phyloP scores from a whole-genome alignment of 1,140 invertebrate species.

The Trachymyrmex cornetzi region DNA sequence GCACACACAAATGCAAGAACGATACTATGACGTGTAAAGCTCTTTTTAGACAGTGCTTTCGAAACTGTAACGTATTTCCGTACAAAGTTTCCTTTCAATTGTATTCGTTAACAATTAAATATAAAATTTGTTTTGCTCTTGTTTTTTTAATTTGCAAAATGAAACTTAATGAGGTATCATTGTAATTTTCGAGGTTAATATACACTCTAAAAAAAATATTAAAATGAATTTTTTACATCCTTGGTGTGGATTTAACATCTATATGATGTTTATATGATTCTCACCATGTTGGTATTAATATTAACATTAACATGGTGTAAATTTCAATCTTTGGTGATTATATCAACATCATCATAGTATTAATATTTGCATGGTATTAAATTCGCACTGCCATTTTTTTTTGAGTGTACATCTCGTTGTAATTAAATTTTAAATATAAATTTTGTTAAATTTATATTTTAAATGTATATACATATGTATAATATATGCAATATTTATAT shows the following conservation, averaged over 20 bases:
- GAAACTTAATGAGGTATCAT: neutral
- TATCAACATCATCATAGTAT: too few relatives aligned
- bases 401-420: neutral
- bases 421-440: neutral
- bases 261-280: too few relatives aligned
- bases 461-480: neutral
- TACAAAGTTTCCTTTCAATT: conserved; percentile 3
- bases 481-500: neutral
- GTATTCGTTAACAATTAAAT: neutral
- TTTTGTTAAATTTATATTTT: neutral
- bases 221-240: too few relatives aligned
- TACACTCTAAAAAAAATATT: too few relatives aligned
- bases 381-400: too few relatives aligned
- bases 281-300: too few relatives aligned
- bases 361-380: too few relatives aligned
- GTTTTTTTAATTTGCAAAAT: neutral
- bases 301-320: too few relatives aligned
- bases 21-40: conserved; percentile 19
- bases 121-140: neutral
- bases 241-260: too few relatives aligned
- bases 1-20: conserved; percentile 37
- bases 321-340: too few relatives aligned
- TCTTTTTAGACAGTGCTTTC: conserved; percentile 39
- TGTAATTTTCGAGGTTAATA: neutral
- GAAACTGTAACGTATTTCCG: conserved; percentile 28